These are phyloP conservation scores for Musca vetustissima DNA, from an alignment of 1,140 invertebrate genomes.

Conservation along the genomic window DNA sequence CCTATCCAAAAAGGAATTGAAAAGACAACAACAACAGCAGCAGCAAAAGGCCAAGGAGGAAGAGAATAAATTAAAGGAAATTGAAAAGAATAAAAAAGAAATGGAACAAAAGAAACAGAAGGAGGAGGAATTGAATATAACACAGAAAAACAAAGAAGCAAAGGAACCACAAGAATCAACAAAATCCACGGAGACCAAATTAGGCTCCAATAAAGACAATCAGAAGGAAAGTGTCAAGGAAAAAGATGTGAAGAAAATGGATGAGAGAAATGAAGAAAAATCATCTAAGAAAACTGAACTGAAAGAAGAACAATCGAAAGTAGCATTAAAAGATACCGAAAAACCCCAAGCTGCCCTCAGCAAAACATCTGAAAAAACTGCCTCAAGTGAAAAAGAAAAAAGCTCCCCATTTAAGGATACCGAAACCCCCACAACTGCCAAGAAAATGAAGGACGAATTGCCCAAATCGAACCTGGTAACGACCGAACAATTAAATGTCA, in stretches of 20 bases:
- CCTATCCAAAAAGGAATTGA: constrained; percentile 9
- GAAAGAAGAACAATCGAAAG: neutral
- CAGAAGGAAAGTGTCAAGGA: neutral
- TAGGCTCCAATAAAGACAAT: neutral
- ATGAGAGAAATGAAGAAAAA: too few relatives aligned
- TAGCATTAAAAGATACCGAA: neutral
- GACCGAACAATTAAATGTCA: constrained; percentile 7
- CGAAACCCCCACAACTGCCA: too few relatives aligned
- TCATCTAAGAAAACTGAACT: neutral
- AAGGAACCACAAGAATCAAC: neutral
- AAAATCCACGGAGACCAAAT: too few relatives aligned
- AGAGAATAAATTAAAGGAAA: neutral
- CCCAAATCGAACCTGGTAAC: neutral
- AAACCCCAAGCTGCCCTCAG: neutral
- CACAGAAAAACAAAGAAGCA: neutral
- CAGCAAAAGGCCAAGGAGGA: neutral
- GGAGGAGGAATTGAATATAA: constrained; percentile 13
- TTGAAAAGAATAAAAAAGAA: too few relatives aligned
- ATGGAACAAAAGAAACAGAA: neutral
- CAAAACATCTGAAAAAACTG: neutral
- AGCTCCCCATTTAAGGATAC: neutral
- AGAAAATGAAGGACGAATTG: neutral
- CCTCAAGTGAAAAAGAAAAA: neutral
- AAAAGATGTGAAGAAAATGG: too few relatives aligned
- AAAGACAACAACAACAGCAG: neutral